These are phyloP conservation scores for Ganaspis brasiliensis DNA, from an alignment of 2,888 invertebrate species.

Conservation along the genomic window DNA sequence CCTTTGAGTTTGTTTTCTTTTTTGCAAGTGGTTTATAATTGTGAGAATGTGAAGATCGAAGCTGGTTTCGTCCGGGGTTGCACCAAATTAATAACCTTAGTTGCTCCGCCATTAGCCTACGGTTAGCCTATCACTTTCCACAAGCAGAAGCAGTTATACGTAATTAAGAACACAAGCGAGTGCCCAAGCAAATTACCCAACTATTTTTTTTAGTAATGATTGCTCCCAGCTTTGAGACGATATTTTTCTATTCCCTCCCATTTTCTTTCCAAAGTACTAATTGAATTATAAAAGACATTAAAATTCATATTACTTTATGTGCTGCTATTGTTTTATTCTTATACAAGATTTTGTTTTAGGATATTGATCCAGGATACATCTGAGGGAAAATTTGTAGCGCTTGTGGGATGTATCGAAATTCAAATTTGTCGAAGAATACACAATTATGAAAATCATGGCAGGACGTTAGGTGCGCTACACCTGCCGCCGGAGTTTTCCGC, in stretches of 20 bases:
- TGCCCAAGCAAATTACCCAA: constrained; percentile 25
- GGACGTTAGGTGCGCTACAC: constrained; percentile 63
- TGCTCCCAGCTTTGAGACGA: not conserved
- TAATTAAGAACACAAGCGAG: constrained; percentile 33
- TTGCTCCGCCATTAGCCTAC: constrained; percentile 41
- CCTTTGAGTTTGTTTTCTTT: constrained; percentile 43
- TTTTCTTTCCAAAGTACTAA: not conserved
- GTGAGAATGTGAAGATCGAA: constrained; percentile 43
- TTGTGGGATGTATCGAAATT: constrained; percentile 47
- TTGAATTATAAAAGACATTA: too few relatives aligned
- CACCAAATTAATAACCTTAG: constrained; percentile 41
- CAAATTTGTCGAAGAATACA: constrained; percentile 66
- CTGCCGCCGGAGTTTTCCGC: constrained; percentile 71
- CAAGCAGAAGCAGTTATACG: constrained; percentile 35
- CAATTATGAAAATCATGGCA: constrained; percentile 74
- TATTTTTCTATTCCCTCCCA: not conserved
- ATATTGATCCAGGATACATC: too few relatives aligned
- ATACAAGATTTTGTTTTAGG: too few relatives aligned
- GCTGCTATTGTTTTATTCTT: too few relatives aligned
- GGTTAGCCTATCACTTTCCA: constrained; percentile 42
- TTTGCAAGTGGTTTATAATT: constrained; percentile 44
- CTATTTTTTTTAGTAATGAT: constrained; percentile 25
- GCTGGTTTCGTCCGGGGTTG: constrained; percentile 36
- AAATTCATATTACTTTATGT: too few relatives aligned
- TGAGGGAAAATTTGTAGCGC: not conserved